phyloP scores from a whole-genome alignment of 1,140 invertebrate genomes.

The Drosophila orosa region DNA sequence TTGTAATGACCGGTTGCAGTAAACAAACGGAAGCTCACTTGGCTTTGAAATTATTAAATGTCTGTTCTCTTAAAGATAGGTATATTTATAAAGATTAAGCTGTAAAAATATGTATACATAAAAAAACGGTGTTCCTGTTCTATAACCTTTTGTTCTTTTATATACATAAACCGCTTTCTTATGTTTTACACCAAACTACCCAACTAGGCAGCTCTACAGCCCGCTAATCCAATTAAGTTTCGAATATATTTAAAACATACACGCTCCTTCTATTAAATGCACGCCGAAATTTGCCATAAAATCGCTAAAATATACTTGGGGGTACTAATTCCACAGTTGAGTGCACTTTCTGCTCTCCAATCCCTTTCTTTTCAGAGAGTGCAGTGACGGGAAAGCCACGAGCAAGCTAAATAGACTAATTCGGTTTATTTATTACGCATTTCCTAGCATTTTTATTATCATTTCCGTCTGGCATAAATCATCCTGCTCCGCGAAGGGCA shows the following conservation, averaged over 20 bases:
- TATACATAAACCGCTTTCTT: background rate
- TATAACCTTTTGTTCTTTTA: background rate
- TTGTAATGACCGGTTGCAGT: slow-evolving; percentile 44
- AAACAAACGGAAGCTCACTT: slow-evolving; percentile 45
- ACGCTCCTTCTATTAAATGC: background rate
- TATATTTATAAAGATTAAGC: background rate
- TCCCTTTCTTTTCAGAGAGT: slow-evolving; percentile 22
- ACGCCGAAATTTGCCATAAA: slow-evolving; percentile 1
- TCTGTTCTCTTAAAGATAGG: background rate
- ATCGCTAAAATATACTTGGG: slow-evolving; percentile 7
- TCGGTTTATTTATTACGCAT: slow-evolving; percentile 81
- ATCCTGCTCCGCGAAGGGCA: slow-evolving; percentile 34
- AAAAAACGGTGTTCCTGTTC: background rate
- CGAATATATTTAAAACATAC: background rate
- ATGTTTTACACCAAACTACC: no score
- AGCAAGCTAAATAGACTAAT: slow-evolving; percentile 60
- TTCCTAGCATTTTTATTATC: slow-evolving; percentile 81
- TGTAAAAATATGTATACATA: background rate
- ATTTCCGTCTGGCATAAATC: slow-evolving; percentile 79
- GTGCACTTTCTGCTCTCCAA: slow-evolving; percentile 23
- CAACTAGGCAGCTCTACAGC: background rate
- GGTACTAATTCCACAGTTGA: slow-evolving; percentile 45
- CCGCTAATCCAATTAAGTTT: slow-evolving; percentile 12
- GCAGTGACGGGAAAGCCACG: slow-evolving; percentile 55
- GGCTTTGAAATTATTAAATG: background rate